phyloP scores from a whole-genome alignment of 2,113 vertebrate genomes.

The Corydoras sp. region DNA sequence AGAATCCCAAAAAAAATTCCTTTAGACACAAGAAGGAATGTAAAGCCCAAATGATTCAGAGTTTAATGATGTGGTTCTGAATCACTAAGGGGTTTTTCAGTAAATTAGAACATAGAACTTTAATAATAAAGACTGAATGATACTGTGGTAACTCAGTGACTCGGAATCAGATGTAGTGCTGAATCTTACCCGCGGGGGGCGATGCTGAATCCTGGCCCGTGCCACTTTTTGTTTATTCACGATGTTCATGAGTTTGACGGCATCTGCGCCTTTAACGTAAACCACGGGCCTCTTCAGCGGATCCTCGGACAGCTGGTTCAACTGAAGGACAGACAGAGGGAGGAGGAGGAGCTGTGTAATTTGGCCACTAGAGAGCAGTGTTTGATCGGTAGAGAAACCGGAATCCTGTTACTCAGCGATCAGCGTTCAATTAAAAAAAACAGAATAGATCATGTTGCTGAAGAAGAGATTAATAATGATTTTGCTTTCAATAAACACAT shows the following conservation, averaged over 20 bases:
- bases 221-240: conserved; percentile 99
- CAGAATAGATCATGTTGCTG: too few species aligned
- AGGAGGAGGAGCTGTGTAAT: neutral
- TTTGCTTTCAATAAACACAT: too few species aligned
- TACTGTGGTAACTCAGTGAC: neutral
- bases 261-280: conserved; percentile 97
- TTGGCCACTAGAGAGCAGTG: too few species aligned
- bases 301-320: conserved; percentile 90
- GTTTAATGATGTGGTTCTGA: neutral
- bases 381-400: too few species aligned
- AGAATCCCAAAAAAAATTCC: neutral
- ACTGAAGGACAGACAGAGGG: conserved; percentile 56
- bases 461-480: too few species aligned
- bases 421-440: too few species aligned
- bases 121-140: too few species aligned
- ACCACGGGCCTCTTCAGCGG: conserved; percentile 95
- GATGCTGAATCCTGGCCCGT: conserved; percentile 90
- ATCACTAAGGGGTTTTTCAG: neutral
- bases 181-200: conserved; percentile 82
- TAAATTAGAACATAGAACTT: too few species aligned
- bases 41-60: neutral
- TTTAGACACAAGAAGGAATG: too few species aligned
- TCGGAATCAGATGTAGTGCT: neutral
- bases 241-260: conserved; percentile 95
- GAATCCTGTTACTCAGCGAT: too few species aligned